phyloP scores from a whole-genome alignment of 2,888 invertebrate species.

The Ceraclea dissimilis region DNA sequence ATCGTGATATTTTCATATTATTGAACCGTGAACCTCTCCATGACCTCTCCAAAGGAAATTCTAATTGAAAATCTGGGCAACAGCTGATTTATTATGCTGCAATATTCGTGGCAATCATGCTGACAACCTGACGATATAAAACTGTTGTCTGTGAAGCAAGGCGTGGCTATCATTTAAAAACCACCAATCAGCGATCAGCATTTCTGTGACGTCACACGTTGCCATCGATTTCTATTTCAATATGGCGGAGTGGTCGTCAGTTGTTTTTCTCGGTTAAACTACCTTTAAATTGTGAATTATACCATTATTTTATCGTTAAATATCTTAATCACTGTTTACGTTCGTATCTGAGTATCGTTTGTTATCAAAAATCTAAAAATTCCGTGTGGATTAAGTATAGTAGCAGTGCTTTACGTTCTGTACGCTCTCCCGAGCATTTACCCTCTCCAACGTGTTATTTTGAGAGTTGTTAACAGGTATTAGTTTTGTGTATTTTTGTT shows the following conservation, averaged over 20 bases:
- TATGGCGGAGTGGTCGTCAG: constrained; percentile 41
- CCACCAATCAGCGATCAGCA: constrained; percentile 22
- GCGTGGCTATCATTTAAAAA: constrained; percentile 17
- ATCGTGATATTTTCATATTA: too few species aligned
- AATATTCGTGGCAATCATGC: background rate
- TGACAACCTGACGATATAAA: constrained; percentile 7
- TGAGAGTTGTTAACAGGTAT: constrained; percentile 18
- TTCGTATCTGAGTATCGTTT: background rate
- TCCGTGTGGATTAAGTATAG: background rate
- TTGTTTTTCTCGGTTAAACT: constrained; percentile 28
- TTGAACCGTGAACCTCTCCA: too few species aligned
- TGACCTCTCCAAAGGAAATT: too few species aligned
- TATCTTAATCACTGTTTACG: background rate
- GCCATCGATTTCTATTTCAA: constrained; percentile 35
- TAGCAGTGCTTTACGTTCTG: background rate
- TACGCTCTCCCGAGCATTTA: constrained; percentile 2
- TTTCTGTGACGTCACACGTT: constrained; percentile 27
- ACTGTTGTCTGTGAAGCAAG: constrained; percentile 3
- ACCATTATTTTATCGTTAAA: background rate
- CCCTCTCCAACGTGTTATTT: constrained; percentile 18
- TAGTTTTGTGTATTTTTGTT: constrained; percentile 4
- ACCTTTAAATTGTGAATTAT: background rate
- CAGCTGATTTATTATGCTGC: background rate
- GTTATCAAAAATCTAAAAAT: background rate
- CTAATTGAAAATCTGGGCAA: background rate